Conservation (phyloP, 2,113 vertebrate genomes). For the Periophthalmodon schlosseri region DNA sequence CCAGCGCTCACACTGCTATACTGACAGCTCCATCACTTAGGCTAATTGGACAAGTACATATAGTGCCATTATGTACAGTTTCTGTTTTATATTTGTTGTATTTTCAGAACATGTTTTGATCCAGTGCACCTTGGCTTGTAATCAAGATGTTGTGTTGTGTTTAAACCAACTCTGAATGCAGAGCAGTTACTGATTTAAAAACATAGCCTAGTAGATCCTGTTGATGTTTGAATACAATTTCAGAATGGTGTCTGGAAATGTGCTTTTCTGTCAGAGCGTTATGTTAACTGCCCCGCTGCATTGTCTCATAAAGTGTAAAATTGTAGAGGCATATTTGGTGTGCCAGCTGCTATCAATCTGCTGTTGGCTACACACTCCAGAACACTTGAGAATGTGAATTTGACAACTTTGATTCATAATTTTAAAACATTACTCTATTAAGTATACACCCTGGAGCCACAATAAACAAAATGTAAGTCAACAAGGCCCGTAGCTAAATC, state of each 20-base stretch:
- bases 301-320: not conserved
- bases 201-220: not conserved
- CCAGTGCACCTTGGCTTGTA: not conserved
- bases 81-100: slow-evolving; percentile 4
- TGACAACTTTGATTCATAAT: not conserved
- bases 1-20: slow-evolving; percentile 20
- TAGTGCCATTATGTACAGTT: not conserved
- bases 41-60: slow-evolving; percentile 3
- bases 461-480: not conserved
- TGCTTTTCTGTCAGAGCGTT: not conserved
- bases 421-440: not conserved
- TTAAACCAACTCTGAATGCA: not conserved
- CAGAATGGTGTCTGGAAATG: not conserved
- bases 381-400: not conserved
- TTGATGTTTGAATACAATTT: not conserved
- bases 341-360: not conserved
- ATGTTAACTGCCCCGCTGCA: not conserved
- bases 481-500: not conserved
- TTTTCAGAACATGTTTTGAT: slow-evolving; percentile 10
- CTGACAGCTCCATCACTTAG: slow-evolving; percentile 32
- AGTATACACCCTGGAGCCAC: not conserved
- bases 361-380: not conserved
- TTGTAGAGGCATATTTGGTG: not conserved
- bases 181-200: not conserved
- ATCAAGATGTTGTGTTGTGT: not conserved